Evolutionary conservation across 2,797 vertebrate species (phyloP).

Genomic region (Microtus californicus): DNA sequence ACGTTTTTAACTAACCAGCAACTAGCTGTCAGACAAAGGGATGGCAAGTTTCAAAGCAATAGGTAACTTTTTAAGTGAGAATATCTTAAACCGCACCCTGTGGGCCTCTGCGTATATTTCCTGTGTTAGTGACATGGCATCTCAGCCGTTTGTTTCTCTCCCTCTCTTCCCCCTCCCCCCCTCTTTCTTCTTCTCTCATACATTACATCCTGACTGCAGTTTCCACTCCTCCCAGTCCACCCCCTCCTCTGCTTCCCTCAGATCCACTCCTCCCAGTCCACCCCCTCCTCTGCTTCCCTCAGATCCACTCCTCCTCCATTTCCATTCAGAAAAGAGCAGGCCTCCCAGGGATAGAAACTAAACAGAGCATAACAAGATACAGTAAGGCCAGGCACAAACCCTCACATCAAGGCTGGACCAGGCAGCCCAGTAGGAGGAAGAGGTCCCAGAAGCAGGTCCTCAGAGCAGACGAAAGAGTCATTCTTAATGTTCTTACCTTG

Average conservation of each 20-base stretch:
- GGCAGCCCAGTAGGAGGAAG: background rate
- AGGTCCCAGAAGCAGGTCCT: background rate
- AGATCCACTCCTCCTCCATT: background rate
- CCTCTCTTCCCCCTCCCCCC: background rate
- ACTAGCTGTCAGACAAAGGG: background rate
- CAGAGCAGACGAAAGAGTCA: background rate
- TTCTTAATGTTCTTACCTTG: background rate
- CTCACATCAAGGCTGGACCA: background rate
- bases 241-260: background rate
- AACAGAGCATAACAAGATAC: background rate
- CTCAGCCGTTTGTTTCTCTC: background rate
- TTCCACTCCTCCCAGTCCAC: background rate
- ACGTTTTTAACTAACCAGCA: constrained; percentile 45
- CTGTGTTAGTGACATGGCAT: background rate
- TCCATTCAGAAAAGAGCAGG: background rate
- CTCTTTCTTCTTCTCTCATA: background rate
- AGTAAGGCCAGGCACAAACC: background rate
- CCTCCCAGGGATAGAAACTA: background rate
- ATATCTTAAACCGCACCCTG: background rate
- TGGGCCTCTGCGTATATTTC: background rate
- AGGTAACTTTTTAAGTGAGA: background rate
- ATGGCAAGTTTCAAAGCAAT: background rate
- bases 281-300: background rate
- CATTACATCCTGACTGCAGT: background rate
- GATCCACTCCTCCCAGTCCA: background rate